Conservation (phyloP, 2,888 invertebrate genomes). For the Lepidonotus clava region DNA sequence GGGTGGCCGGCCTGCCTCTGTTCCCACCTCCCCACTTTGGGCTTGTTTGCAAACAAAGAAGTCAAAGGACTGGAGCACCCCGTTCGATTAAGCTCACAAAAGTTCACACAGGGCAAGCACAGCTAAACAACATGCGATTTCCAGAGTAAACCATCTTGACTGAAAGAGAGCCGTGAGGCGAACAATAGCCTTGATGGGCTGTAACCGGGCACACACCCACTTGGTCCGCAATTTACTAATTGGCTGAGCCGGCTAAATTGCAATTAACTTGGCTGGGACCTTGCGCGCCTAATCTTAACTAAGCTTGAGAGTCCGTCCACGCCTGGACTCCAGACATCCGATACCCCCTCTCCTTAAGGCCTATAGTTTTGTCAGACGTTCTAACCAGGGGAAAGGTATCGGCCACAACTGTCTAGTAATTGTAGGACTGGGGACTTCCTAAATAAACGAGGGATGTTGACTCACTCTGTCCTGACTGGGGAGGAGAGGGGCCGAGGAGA, state of each 20-base stretch:
- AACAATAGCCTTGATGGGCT: slow-evolving; percentile 29
- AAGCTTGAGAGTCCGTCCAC: background rate
- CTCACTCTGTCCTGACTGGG: background rate
- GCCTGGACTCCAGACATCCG: background rate
- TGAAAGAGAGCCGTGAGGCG: slow-evolving; percentile 1
- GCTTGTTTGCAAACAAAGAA: slow-evolving; percentile 46
- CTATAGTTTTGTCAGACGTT: background rate
- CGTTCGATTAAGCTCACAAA: slow-evolving; percentile 38
- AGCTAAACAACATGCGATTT: slow-evolving; percentile 49
- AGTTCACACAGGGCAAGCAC: slow-evolving; percentile 16
- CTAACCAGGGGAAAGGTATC: no score
- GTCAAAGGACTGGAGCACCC: slow-evolving; percentile 25
- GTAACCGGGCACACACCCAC: background rate
- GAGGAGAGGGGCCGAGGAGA: background rate
- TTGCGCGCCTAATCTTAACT: background rate
- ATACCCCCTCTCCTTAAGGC: background rate
- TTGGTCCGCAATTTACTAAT: slow-evolving; percentile 18
- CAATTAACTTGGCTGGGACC: slow-evolving; percentile 17
- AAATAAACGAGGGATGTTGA: slow-evolving; percentile 19
- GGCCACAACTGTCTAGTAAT: no score
- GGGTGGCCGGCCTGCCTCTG: background rate
- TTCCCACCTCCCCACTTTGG: slow-evolving; percentile 6
- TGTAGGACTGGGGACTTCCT: background rate
- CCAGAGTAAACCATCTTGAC: slow-evolving; percentile 4
- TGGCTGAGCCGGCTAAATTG: slow-evolving; percentile 42